Evolutionary conservation across 2,888 invertebrate genomes (phyloP).

Genomic region (Anthrax anthrax): DNA sequence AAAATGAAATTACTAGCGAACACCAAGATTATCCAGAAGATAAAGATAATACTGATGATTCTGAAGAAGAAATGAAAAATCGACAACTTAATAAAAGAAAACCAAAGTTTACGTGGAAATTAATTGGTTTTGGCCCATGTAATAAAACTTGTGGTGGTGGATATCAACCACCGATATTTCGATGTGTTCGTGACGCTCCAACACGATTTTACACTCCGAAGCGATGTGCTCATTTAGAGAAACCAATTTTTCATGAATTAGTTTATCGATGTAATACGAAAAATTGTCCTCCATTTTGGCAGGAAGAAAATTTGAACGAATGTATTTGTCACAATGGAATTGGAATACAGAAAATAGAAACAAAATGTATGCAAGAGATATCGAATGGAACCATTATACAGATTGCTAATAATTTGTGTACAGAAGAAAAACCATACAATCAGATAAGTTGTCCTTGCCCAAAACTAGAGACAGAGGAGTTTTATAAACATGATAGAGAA

Average conservation of each 20-base stretch:
- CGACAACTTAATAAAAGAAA: constrained; percentile 26
- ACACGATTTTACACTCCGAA: constrained; percentile 48
- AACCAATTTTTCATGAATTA: constrained; percentile 42
- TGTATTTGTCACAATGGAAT: constrained; percentile 54
- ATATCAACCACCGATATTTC: constrained; percentile 27
- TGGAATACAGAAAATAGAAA: constrained; percentile 53
- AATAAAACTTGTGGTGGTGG: constrained; percentile 61
- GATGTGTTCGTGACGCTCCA: constrained; percentile 49
- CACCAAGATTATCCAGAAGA: constrained; percentile 19
- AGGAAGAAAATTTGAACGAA: constrained; percentile 55
- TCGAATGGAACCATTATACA: constrained; percentile 28
- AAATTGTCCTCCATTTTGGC: constrained; percentile 72
- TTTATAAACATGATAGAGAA: constrained; percentile 11
- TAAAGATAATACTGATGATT: not conserved
- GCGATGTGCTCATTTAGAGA: constrained; percentile 47
- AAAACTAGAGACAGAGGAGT: constrained; percentile 11
- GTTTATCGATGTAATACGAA: constrained; percentile 53
- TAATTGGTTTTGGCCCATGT: constrained; percentile 61
- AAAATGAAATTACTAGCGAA: constrained; percentile 18
- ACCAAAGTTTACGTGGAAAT: constrained; percentile 53
- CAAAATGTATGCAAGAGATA: constrained; percentile 46
- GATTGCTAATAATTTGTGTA: constrained; percentile 45
- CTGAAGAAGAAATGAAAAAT: not conserved
- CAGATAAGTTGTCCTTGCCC: constrained; percentile 34
- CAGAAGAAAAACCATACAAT: constrained; percentile 35